Percentiles rank a stretch among this genome's conserved stretches.
phyloP scores from a whole-genome alignment of 2,888 invertebrate genomes.

The Pyrrhia umbra region DNA sequence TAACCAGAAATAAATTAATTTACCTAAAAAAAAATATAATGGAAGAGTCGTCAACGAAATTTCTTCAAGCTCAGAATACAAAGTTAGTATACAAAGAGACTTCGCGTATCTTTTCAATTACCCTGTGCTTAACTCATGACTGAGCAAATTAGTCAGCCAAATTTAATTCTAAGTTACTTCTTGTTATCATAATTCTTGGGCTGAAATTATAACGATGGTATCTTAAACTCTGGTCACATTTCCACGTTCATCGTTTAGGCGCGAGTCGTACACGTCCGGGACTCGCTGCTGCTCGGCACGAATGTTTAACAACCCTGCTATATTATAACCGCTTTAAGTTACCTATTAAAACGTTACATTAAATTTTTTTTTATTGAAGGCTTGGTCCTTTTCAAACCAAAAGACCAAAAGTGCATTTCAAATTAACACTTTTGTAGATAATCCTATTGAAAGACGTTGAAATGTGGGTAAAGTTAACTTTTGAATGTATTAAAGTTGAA shows the following conservation, averaged over 20 bases:
- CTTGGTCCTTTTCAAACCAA: too few relatives aligned
- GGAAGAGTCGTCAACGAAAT: too few relatives aligned
- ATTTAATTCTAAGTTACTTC: neutral
- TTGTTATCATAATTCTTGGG: constrained; percentile 1
- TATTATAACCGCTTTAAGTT: too few relatives aligned
- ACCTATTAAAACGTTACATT: too few relatives aligned
- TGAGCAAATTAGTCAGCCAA: neutral
- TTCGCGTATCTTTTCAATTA: neutral
- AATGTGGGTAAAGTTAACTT: neutral
- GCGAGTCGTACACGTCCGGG: neutral
- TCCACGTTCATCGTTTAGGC: neutral
- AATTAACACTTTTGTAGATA: neutral
- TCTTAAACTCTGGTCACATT: neutral
- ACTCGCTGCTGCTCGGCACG: too few relatives aligned
- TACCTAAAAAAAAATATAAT: neutral
- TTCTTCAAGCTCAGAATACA: neutral
- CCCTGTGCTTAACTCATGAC: neutral
- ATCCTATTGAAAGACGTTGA: neutral
- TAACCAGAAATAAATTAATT: too few relatives aligned
- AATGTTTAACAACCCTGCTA: too few relatives aligned
- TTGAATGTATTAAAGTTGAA: neutral
- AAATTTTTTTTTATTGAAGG: too few relatives aligned
- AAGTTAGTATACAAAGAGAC: neutral
- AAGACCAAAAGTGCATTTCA: neutral
- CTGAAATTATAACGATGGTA: neutral